phyloP scores from a whole-genome alignment of 2,797 vertebrate species.

The Stomatorhinus walkeri region DNA sequence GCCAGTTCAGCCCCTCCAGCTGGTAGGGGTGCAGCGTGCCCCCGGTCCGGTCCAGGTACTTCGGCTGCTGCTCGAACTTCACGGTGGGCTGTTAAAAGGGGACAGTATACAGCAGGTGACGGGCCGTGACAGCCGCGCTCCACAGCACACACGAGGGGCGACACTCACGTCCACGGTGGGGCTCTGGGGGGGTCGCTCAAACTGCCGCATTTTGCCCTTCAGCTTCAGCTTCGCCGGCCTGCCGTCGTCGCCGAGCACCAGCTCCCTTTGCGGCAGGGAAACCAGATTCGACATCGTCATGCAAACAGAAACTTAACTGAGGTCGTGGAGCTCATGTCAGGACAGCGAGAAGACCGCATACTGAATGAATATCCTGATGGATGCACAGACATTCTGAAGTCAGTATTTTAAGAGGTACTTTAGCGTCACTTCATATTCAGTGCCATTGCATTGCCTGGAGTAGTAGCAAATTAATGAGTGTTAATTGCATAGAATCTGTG shows the following conservation, averaged over 20 bases:
- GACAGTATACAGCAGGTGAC: not conserved
- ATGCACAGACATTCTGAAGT: not conserved
- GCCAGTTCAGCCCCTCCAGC: slow-evolving; percentile 94
- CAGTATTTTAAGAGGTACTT: not conserved
- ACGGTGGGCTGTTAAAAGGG: slow-evolving; percentile 74
- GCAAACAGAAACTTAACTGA: not conserved
- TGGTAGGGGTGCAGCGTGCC: slow-evolving; percentile 93
- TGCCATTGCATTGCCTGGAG: not conserved
- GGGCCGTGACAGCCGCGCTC: not conserved
- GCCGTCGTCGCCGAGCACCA: slow-evolving; percentile 95
- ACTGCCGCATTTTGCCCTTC: slow-evolving; percentile 76
- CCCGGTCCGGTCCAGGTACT: slow-evolving; percentile 85
- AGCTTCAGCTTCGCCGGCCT: slow-evolving; percentile 81
- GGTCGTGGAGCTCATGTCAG: not conserved
- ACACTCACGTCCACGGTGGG: slow-evolving; percentile 83
- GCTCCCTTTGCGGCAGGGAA: slow-evolving; percentile 59
- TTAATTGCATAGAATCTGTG: not conserved
- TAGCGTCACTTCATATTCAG: not conserved
- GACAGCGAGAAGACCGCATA: not conserved
- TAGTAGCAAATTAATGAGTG: not conserved
- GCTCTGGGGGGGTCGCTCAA: slow-evolving; percentile 87
- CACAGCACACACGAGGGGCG: not conserved
- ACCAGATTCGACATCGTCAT: not conserved
- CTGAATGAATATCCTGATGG: not conserved
- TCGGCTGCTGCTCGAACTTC: slow-evolving; percentile 90